phyloP scores from a whole-genome alignment of 37 sponge, comb jelly and placozoan genomes.

The Beroe ovata region DNA sequence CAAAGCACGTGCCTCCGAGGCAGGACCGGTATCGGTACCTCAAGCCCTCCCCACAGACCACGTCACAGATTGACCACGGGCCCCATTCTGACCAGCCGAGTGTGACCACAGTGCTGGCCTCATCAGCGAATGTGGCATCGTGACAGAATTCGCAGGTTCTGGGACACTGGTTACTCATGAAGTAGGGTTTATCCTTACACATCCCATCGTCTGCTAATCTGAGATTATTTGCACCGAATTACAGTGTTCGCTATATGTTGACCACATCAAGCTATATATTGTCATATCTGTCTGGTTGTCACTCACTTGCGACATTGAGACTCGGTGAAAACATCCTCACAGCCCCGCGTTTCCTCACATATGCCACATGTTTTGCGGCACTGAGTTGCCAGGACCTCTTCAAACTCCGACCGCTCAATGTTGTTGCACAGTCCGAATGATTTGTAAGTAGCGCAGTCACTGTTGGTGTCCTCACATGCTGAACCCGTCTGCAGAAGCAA shows the following conservation, averaged over 20 bases:
- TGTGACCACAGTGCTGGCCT: not conserved
- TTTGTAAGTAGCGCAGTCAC: not conserved
- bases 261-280: no score
- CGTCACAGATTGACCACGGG: conserved; percentile 52
- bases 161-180: conserved; percentile 36
- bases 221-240: no score
- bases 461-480: not conserved
- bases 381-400: conserved; percentile 5
- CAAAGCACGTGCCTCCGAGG: conserved; percentile 24
- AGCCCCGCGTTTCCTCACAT: not conserved
- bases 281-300: no score
- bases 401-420: not conserved
- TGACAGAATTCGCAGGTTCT: not conserved
- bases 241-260: no score
- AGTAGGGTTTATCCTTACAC: not conserved
- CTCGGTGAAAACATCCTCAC: not conserved
- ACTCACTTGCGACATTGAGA: no score
- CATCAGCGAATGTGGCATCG: not conserved
- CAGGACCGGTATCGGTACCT: conserved; percentile 25
- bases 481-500: not conserved
- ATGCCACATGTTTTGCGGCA: not conserved
- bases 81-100: conserved; percentile 59
- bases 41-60: conserved; percentile 54
- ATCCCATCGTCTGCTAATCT: not conserved
- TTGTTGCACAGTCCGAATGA: not conserved